phyloP scores from a whole-genome alignment of 2,797 vertebrate genomes.

The Oryzias sinensis region DNA sequence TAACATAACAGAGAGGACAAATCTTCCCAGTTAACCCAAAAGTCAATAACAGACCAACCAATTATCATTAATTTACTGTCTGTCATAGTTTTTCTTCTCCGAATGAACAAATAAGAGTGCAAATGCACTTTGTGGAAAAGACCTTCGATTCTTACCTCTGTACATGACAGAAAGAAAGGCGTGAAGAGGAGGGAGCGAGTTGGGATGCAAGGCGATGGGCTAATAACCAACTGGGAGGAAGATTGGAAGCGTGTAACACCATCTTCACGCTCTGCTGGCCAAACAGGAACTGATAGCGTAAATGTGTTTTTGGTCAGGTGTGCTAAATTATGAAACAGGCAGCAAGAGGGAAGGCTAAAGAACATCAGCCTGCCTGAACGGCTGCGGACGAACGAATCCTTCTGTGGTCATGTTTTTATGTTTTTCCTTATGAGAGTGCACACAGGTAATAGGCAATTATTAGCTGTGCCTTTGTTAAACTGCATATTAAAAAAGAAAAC shows the following conservation, averaged over 20 bases:
- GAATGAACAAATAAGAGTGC: too few relatives aligned
- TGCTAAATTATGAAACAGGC: constrained; percentile 78
- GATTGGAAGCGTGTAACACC: constrained; percentile 57
- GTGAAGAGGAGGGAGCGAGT: constrained; percentile 27
- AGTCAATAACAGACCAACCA: too few relatives aligned
- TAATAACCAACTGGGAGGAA: constrained; percentile 36
- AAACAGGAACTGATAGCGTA: constrained; percentile 70
- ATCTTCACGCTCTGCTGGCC: constrained; percentile 67
- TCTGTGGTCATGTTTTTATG: constrained; percentile 39
- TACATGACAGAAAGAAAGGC: constrained; percentile 27
- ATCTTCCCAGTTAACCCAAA: background rate
- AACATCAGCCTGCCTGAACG: constrained; percentile 50
- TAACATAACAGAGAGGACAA: background rate
- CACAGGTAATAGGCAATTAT: constrained; percentile 10
- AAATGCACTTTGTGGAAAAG: background rate
- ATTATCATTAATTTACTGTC: too few relatives aligned
- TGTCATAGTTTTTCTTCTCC: too few relatives aligned
- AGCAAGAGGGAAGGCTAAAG: constrained; percentile 56
- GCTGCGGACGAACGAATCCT: constrained; percentile 51
- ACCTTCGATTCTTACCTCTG: constrained; percentile 16
- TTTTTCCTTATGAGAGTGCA: constrained; percentile 9
- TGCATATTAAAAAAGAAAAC: constrained; percentile 31
- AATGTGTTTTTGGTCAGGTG: constrained; percentile 79
- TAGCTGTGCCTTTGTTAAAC: constrained; percentile 36
- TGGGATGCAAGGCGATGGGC: constrained; percentile 1